phyloP scores from a whole-genome alignment of 1,140 invertebrate species.

The Wiebesia pumilae region DNA sequence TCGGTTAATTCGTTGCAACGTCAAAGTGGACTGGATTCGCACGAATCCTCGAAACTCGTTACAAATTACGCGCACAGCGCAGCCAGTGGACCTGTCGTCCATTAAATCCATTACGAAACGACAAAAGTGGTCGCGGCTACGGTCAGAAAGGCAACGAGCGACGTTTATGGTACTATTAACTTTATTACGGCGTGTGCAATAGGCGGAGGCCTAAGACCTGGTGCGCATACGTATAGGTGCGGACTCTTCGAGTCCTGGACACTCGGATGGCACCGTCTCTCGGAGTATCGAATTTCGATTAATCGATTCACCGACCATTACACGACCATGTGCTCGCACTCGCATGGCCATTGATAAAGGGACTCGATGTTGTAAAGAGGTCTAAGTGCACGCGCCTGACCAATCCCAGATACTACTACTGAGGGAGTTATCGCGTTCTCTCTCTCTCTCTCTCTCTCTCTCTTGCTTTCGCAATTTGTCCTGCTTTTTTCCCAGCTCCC shows the following conservation, averaged over 20 bases:
- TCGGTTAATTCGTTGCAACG: neutral
- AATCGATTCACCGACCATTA: constrained; percentile 66
- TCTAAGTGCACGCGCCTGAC: constrained; percentile 35
- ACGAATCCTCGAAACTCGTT: constrained; percentile 5
- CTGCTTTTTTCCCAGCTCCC: neutral
- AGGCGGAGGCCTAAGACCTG: constrained; percentile 47
- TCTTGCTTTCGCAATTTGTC: neutral
- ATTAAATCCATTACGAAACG: constrained; percentile 43
- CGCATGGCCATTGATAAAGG: constrained; percentile 64
- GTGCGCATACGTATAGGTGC: neutral
- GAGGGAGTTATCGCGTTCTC: neutral
- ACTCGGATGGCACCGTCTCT: neutral
- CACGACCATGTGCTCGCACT: constrained; percentile 28
- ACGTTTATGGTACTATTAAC: constrained; percentile 68
- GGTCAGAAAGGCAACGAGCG: constrained; percentile 53
- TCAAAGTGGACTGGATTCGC: neutral
- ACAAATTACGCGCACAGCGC: constrained; percentile 21
- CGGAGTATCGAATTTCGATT: constrained; percentile 68
- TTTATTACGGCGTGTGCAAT: constrained; percentile 60
- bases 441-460: neutral
- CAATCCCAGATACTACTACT: constrained; percentile 9
- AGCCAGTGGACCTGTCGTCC: neutral
- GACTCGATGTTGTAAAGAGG: constrained; percentile 61
- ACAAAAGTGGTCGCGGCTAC: constrained; percentile 60
- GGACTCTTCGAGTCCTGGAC: neutral